phyloP scores from a whole-genome alignment of 1,140 invertebrate species.

The Goniozus legneri region DNA sequence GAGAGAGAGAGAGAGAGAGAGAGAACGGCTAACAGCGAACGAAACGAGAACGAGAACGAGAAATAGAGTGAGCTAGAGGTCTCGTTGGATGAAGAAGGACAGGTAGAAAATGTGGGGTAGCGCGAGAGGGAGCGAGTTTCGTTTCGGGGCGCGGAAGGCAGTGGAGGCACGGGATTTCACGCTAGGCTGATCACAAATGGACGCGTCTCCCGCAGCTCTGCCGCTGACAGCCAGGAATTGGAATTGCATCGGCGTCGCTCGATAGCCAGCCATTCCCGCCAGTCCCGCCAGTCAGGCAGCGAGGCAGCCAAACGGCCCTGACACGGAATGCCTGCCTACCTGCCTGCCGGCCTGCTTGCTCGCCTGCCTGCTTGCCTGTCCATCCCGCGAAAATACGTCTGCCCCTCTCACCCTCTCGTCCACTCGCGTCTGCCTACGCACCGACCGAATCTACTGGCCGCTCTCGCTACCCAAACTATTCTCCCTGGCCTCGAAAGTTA shows the following conservation, averaged over 20 bases:
- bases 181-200: constrained; percentile 53
- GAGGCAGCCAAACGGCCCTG: constrained; percentile 37
- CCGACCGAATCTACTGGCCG: background rate
- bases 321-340: constrained; percentile 14
- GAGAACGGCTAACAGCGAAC: no score
- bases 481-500: background rate
- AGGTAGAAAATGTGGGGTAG: no score
- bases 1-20: no score
- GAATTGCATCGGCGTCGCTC: constrained; percentile 56
- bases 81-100: no score
- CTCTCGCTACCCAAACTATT: background rate
- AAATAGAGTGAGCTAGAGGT: constrained; percentile 14
- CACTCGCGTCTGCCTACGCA: no score
- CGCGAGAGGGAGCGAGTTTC: constrained; percentile 31
- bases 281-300: constrained; percentile 35
- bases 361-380: background rate
- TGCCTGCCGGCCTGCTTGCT: background rate
- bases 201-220: constrained; percentile 55
- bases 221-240: constrained; percentile 57
- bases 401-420: background rate
- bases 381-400: background rate
- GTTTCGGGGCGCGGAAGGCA: constrained; percentile 34
- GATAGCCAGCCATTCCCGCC: constrained; percentile 50
- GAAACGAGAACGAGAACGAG: constrained; percentile 11
- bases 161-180: constrained; percentile 51